A percentile compares a stretch with the other conserved stretches of the same genome.
Evolutionary conservation across 2,888 invertebrate species (phyloP).

Genomic region (Sclerodermus sp.): DNA sequence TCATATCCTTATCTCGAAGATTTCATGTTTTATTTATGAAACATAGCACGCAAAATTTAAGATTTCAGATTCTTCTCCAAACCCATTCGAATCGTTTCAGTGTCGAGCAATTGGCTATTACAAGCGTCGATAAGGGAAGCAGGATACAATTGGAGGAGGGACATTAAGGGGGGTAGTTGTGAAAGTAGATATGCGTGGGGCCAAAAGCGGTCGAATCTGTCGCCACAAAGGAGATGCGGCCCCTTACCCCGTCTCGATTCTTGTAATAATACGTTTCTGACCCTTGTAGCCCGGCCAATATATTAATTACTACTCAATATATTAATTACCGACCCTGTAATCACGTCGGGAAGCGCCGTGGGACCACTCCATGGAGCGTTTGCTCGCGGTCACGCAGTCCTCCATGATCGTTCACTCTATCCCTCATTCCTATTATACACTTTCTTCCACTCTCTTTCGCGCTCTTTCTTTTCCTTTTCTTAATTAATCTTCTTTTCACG

Average conservation of each 20-base stretch:
- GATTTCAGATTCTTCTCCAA: too few species aligned
- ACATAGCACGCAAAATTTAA: too few species aligned
- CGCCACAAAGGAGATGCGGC: slow-evolving; percentile 21
- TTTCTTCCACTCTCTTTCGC: neutral
- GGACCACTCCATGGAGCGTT: slow-evolving; percentile 25
- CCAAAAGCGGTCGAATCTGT: slow-evolving; percentile 28
- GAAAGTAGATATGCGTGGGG: neutral
- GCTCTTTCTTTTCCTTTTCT: neutral
- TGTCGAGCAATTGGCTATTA: too few species aligned
- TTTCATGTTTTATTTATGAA: too few species aligned
- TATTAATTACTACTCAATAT: slow-evolving; percentile 54
- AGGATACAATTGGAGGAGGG: too few species aligned
- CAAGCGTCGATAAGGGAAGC: too few species aligned
- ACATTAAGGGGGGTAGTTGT: neutral
- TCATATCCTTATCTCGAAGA: too few species aligned
- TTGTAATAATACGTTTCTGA: slow-evolving; percentile 47
- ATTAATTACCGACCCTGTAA: slow-evolving; percentile 54
- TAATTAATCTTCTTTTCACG: neutral
- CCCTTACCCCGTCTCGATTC: slow-evolving; percentile 8
- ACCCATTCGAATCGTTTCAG: too few species aligned
- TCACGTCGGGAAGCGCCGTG: slow-evolving; percentile 39
- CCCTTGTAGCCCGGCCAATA: slow-evolving; percentile 36
- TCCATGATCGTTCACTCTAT: slow-evolving; percentile 9
- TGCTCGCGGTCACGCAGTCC: slow-evolving; percentile 17
- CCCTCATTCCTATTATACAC: neutral